Conservation (phyloP, 2,113 vertebrate species). For the Otolemur garnettii region DNA sequence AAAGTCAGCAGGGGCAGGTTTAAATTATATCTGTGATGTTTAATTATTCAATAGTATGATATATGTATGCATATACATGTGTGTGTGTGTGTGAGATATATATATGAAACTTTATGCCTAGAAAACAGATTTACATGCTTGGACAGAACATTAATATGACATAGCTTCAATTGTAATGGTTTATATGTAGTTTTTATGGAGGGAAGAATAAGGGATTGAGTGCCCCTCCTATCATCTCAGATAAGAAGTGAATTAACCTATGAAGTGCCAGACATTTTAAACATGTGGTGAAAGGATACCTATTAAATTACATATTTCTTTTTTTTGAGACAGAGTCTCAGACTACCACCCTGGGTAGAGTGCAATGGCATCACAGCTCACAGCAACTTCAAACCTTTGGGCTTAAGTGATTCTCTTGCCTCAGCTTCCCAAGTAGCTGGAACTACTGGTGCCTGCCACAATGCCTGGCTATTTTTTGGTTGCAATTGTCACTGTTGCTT, state of each 20-base stretch:
- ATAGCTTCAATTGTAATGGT: slow-evolving; percentile 50
- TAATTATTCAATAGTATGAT: background rate
- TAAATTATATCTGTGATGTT: slow-evolving; percentile 39
- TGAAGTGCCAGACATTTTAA: slow-evolving; percentile 31
- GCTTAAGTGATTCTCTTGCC: too few species aligned
- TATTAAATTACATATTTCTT: slow-evolving; percentile 38
- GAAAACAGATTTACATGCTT: slow-evolving; percentile 21
- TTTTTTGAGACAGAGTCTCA: too few species aligned
- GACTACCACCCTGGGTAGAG: too few species aligned
- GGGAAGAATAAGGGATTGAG: slow-evolving; percentile 27
- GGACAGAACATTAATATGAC: slow-evolving; percentile 1
- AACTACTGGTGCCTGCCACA: too few species aligned
- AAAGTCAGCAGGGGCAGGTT: background rate
- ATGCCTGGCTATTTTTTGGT: too few species aligned
- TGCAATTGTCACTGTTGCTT: too few species aligned
- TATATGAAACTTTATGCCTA: background rate
- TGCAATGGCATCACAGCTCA: too few species aligned
- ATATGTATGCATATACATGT: background rate
- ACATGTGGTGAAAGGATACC: slow-evolving; percentile 16
- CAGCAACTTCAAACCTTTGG: too few species aligned
- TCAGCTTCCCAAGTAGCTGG: too few species aligned
- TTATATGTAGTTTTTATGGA: background rate
- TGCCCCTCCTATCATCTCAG: background rate
- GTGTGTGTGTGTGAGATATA: background rate
- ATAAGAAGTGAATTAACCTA: background rate